Percentiles rank a stretch among this genome's conserved stretches.
These are phyloP conservation scores for Polydrusus tereticollis DNA, from an alignment of 2,888 invertebrate species.

Conservation along the genomic window DNA sequence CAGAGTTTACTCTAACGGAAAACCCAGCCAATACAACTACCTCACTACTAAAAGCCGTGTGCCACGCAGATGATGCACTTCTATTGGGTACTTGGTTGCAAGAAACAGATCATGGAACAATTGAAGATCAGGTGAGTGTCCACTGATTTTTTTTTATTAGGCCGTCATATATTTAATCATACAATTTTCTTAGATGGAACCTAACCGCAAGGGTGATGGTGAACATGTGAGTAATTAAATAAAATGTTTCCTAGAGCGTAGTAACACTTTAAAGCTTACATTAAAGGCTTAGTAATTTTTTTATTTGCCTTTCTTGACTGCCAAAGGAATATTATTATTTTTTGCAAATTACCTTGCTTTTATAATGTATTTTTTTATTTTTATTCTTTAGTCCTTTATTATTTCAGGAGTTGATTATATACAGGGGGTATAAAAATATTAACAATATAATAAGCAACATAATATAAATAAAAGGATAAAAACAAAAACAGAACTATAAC, in stretches of 20 bases:
- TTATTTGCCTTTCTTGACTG: constrained; percentile 19
- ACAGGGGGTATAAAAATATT: no score
- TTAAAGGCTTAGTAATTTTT: constrained; percentile 28
- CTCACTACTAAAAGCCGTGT: constrained; percentile 84
- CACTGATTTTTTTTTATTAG: background rate
- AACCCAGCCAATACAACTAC: constrained; percentile 93
- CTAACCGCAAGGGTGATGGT: constrained; percentile 84
- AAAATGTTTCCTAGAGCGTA: constrained; percentile 30
- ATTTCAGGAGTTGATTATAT: no score
- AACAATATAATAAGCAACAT: no score
- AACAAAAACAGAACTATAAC: no score
- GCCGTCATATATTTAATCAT: constrained; percentile 15
- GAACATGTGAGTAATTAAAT: constrained; percentile 80
- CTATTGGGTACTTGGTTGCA: constrained; percentile 95
- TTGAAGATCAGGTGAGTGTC: constrained; percentile 92
- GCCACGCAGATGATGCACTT: constrained; percentile 91
- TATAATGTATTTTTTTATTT: background rate
- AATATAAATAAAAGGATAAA: no score
- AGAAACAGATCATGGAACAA: constrained; percentile 95
- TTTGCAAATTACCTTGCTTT: background rate
- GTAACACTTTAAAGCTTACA: constrained; percentile 29
- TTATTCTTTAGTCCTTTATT: no score
- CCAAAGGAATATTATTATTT: background rate
- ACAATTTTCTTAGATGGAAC: constrained; percentile 79
- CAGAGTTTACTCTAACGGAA: constrained; percentile 95